Evolutionary conservation across 2,113 vertebrate species (phyloP).

Genomic region (Cariama cristata): DNA sequence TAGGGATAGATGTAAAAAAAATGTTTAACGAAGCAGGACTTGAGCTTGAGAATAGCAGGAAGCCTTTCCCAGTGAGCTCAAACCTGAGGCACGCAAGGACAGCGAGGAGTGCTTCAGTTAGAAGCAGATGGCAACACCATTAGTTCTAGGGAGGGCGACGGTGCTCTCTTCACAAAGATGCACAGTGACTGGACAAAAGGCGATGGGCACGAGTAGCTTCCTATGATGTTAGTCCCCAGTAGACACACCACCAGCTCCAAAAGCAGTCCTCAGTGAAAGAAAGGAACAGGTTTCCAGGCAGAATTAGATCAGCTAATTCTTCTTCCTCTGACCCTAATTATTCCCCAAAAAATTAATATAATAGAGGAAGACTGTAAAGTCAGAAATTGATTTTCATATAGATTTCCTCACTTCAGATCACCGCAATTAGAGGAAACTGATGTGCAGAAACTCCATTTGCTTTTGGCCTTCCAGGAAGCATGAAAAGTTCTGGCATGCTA

Average conservation of each 20-base stretch:
- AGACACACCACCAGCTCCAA: background rate
- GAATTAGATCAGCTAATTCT: background rate
- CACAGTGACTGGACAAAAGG: background rate
- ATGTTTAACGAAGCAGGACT: background rate
- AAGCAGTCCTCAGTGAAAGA: background rate
- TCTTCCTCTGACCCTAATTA: background rate
- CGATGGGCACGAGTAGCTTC: background rate
- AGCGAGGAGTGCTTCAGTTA: background rate
- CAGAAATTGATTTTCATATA: conserved; percentile 23
- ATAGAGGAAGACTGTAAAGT: background rate
- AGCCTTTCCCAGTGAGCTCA: background rate
- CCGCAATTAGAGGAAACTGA: background rate
- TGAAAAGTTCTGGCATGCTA: background rate
- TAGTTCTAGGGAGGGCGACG: background rate
- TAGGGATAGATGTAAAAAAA: background rate
- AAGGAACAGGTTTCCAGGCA: background rate
- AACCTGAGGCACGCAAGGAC: background rate
- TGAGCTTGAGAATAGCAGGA: background rate
- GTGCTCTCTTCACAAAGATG: background rate
- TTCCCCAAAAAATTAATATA: background rate
- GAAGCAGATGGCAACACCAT: background rate
- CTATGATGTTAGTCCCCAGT: background rate
- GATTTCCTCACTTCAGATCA: background rate
- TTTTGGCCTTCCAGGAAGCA: background rate
- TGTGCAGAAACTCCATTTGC: background rate